Percentiles rank a stretch among this genome's conserved stretches.
phyloP scores from a whole-genome alignment of 92 coral and sea anemone genomes.

The Pocillopora grandis region DNA sequence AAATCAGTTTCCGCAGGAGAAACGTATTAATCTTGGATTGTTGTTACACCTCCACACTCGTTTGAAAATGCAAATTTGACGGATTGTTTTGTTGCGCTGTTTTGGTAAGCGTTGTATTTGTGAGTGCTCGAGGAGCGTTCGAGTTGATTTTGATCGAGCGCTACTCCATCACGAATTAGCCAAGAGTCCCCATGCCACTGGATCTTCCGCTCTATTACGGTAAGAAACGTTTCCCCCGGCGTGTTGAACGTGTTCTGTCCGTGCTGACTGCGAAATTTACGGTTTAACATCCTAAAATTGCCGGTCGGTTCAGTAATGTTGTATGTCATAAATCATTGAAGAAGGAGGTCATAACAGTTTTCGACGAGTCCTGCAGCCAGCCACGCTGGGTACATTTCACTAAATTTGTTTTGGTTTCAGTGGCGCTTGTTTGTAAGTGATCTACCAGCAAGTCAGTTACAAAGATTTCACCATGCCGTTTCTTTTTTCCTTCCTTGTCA shows the following conservation, averaged over 20 bases:
- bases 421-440: not conserved
- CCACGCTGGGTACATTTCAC: no score
- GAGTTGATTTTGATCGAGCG: not conserved
- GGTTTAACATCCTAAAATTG: not conserved
- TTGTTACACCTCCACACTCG: constrained; percentile 38
- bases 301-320: constrained; percentile 1
- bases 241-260: not conserved
- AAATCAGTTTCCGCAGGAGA: constrained; percentile 51
- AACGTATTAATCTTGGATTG: constrained; percentile 42
- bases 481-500: not conserved
- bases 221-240: constrained; percentile 25
- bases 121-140: not conserved
- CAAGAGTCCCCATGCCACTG: constrained; percentile 55
- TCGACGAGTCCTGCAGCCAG: not conserved
- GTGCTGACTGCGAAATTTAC: constrained; percentile 4
- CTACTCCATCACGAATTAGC: not conserved
- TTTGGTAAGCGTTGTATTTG: constrained; percentile 3
- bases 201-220: constrained; percentile 75
- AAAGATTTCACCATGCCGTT: not conserved
- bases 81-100: not conserved
- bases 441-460: not conserved
- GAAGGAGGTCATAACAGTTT: constrained; percentile 4
- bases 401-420: not conserved
- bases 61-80: constrained; percentile 42
- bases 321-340: constrained; percentile 14